phyloP scores from a whole-genome alignment of 2,797 vertebrate genomes.

The Gymnodraco acuticeps region DNA sequence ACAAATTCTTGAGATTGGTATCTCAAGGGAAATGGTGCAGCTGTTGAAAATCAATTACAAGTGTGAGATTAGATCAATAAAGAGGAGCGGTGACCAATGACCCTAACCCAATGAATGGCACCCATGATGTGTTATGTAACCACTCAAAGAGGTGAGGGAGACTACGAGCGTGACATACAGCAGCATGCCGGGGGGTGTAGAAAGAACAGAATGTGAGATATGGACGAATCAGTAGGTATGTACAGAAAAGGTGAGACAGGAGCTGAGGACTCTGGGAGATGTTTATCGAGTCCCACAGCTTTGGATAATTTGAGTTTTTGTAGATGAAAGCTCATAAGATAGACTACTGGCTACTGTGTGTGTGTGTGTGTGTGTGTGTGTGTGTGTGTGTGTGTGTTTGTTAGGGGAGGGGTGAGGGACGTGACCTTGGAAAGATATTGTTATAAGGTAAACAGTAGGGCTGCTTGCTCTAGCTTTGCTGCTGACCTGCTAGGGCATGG shows the following conservation, averaged over 20 bases:
- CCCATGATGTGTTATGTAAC: slow-evolving; percentile 64
- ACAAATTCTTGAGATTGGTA: slow-evolving; percentile 57
- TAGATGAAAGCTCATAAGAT: slow-evolving; percentile 39
- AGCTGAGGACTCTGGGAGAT: slow-evolving; percentile 19
- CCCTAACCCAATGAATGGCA: slow-evolving; percentile 52
- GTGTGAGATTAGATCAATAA: slow-evolving; percentile 55
- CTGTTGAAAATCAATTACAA: slow-evolving; percentile 40
- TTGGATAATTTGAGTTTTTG: slow-evolving; percentile 45
- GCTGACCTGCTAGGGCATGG: slow-evolving; percentile 27
- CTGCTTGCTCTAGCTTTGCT: slow-evolving; percentile 18
- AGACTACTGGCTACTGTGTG: too few species aligned
- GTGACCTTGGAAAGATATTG: slow-evolving; percentile 64
- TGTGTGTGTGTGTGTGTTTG: background rate
- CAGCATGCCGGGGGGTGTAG: background rate
- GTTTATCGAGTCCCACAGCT: slow-evolving; percentile 40
- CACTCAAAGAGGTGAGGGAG: slow-evolving; percentile 43
- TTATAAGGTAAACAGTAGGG: slow-evolving; percentile 63
- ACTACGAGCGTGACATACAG: slow-evolving; percentile 35
- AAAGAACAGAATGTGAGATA: slow-evolving; percentile 16
- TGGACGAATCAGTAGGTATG: background rate
- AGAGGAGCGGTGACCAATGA: slow-evolving; percentile 21
- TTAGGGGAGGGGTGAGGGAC: slow-evolving; percentile 11
- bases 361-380: background rate
- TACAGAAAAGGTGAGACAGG: slow-evolving; percentile 33
- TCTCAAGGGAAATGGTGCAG: slow-evolving; percentile 33